A percentile compares a stretch with the other conserved stretches of the same genome.
These are phyloP conservation scores for Salvelinus alpinus DNA, from an alignment of 2,113 vertebrate species.

Conservation along the genomic window DNA sequence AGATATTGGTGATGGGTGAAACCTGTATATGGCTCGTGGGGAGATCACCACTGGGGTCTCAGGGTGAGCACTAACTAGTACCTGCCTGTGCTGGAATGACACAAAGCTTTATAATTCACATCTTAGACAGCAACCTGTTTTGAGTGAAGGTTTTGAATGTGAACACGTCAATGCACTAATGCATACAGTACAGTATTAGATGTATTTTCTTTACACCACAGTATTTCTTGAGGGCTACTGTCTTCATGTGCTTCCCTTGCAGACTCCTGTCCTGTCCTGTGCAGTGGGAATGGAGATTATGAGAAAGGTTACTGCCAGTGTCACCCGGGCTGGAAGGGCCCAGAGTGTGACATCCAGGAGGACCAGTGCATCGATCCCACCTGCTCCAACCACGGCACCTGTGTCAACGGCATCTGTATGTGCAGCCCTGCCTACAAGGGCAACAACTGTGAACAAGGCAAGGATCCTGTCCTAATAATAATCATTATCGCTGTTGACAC, in stretches of 20 bases:
- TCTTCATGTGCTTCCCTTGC: slow-evolving; percentile 40
- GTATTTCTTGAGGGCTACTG: neutral
- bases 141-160: too few species aligned
- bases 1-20: neutral
- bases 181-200: too few species aligned
- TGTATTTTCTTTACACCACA: too few species aligned
- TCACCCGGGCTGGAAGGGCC: slow-evolving; percentile 90
- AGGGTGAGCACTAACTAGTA: neutral
- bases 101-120: too few species aligned
- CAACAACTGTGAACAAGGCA: slow-evolving; percentile 93
- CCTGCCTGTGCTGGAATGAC: too few species aligned
- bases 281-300: slow-evolving; percentile 93
- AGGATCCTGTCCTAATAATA: neutral
- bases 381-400: slow-evolving; percentile 92
- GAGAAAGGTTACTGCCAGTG: slow-evolving; percentile 93
- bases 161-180: too few species aligned
- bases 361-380: slow-evolving; percentile 95
- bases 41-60: too few species aligned
- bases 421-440: slow-evolving; percentile 94
- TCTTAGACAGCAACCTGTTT: too few species aligned
- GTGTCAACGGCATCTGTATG: slow-evolving; percentile 91
- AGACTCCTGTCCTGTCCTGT: slow-evolving; percentile 96
- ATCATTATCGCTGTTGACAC: neutral
- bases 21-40: neutral
- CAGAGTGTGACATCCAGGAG: slow-evolving; percentile 92